A percentile compares a stretch with the other conserved stretches of the same genome.
These are phyloP conservation scores for Lophotis ruficrista DNA, from an alignment of 2,113 vertebrate species.

Conservation along the genomic window DNA sequence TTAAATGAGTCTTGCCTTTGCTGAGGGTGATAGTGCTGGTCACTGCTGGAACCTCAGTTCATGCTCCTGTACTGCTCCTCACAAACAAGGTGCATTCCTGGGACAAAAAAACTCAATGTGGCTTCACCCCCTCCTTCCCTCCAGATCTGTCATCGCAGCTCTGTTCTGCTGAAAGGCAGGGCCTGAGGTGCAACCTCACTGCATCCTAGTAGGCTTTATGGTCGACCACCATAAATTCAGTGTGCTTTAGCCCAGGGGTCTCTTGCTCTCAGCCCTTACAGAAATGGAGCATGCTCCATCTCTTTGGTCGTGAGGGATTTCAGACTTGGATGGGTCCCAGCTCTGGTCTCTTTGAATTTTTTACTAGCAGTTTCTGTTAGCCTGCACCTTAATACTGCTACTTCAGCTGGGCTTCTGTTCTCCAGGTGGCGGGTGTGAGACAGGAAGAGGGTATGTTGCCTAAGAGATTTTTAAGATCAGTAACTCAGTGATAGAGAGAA, in stretches of 20 bases:
- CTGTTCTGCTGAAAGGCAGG: background rate
- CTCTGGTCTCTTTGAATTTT: background rate
- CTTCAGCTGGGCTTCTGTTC: background rate
- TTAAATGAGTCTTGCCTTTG: background rate
- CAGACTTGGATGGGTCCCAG: background rate
- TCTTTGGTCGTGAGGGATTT: background rate
- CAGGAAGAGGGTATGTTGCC: background rate
- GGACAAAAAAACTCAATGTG: too few species aligned
- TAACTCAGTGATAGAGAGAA: background rate
- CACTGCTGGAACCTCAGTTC: background rate
- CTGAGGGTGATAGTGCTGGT: background rate
- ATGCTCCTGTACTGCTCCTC: background rate
- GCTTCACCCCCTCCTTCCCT: background rate
- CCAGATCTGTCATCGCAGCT: background rate
- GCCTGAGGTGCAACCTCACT: background rate
- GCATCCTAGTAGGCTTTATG: background rate
- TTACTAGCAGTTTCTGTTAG: background rate
- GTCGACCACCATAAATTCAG: background rate
- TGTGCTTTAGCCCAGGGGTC: background rate
- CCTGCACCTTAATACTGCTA: background rate
- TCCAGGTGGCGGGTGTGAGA: background rate
- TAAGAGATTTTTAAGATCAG: background rate
- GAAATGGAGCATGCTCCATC: rapidly evolving
- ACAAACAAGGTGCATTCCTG: rapidly evolving
- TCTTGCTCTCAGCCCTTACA: rapidly evolving